Conservation (phyloP, 2,113 vertebrate species). For the Oceanites oceanicus region DNA sequence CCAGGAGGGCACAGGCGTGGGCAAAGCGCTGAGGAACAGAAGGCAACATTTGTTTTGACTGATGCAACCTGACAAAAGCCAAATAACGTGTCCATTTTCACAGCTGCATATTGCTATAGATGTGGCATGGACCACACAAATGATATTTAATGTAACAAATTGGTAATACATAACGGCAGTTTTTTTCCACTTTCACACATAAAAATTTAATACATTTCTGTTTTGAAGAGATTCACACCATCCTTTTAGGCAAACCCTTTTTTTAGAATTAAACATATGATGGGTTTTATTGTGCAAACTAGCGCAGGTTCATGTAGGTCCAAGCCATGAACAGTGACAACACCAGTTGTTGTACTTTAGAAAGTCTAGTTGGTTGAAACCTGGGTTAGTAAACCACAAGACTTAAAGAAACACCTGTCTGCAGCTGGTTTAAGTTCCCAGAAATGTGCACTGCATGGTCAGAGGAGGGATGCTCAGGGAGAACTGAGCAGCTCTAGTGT, state of each 20-base stretch:
- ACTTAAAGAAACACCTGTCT: background rate
- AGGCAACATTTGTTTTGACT: conserved; percentile 53
- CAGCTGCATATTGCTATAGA: conserved; percentile 38
- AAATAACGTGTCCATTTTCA: conserved; percentile 3
- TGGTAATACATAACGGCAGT: background rate
- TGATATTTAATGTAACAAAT: background rate
- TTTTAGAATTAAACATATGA: background rate
- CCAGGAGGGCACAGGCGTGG: background rate
- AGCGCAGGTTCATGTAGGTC: background rate
- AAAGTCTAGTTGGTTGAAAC: background rate
- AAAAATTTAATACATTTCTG: background rate
- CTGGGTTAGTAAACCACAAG: background rate
- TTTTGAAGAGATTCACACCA: conserved; percentile 1
- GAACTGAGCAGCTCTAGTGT: background rate
- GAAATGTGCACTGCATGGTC: background rate
- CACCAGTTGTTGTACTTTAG: background rate
- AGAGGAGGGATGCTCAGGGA: background rate
- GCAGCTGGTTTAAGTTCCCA: background rate
- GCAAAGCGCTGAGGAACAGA: conserved; percentile 32
- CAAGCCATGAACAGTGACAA: background rate
- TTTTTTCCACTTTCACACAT: background rate
- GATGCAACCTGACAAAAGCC: conserved; percentile 63
- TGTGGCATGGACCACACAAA: background rate
- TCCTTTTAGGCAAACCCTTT: background rate
- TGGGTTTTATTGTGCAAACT: background rate